Evolutionary conservation across 1,140 invertebrate species (phyloP), one percentile per base, ranked within the genome.

Genomic region (Fopius arisanus): DNA sequence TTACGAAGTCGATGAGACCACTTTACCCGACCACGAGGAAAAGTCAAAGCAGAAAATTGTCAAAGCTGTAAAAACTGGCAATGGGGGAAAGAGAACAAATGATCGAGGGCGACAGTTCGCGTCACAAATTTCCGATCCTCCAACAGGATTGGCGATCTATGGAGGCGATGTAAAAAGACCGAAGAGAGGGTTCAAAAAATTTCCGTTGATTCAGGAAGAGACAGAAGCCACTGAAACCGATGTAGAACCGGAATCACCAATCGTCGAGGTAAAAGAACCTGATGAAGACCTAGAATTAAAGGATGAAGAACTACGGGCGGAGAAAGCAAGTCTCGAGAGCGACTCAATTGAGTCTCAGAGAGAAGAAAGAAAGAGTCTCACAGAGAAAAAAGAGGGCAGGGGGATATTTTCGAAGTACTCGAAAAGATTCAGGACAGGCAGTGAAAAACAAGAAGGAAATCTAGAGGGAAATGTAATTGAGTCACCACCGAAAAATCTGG

Each of bases 1-100:
- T 29, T 78, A 69, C 28, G 82, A 82, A 73, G 54, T 82, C 6
- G 75, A 84, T 14, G 83, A 84, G 41, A 82, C 29, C 7, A 75
- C 43, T 29, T 21, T 59, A 68, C 31, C 65, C 23, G 31, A 67
- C 62, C 31, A 54, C 51, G 23, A 70, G 28, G 29, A 43, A 70
- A 26, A 68, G 12, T 23, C 4, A 40, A 5, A 68, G 7, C 3
- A 19, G 21, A 14, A 43, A 19, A 43, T 68, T 37, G 31, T 1
- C 48, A 51, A 41, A 37, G 3, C 33, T 37, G 33, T 12, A 1
- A 37, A 37, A 12, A 10, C 33, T 37, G 33, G 1, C 3, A 12
- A 37, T 37, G 33, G 9, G 1, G 12, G 12, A 10, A 37, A 37
- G 33, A 37, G 33, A 37, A 37, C 7, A 7, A 37, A 37, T 10